Percentiles rank a stretch among this genome's conserved stretches.
Conservation (phyloP, 2,888 invertebrate genomes). For the Cataglyphis cursor region DNA sequence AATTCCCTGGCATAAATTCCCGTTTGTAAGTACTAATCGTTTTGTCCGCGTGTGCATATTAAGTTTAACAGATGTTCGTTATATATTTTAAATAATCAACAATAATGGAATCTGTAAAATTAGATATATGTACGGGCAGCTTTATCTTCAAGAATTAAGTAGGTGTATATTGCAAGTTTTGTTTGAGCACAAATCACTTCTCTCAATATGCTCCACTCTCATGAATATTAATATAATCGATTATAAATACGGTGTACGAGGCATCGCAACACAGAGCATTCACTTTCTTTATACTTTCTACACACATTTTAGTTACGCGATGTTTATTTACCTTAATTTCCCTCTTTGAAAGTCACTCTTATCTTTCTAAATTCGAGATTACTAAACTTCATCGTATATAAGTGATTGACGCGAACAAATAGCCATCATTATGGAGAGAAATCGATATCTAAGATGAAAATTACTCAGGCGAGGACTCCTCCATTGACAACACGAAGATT, state of each 20-base stretch:
- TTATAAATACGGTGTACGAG: neutral
- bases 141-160: neutral
- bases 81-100: neutral
- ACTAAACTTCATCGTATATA: neutral
- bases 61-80: neutral
- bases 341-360: neutral
- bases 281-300: neutral
- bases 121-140: neutral
- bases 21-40: neutral
- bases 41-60: neutral
- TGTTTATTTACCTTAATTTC: constrained; percentile 13
- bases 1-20: neutral
- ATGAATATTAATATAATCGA: constrained; percentile 20
- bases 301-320: neutral
- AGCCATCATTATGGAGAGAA: neutral
- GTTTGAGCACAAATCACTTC: constrained; percentile 13
- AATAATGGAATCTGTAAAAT: too few species aligned
- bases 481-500: neutral
- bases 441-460: constrained; percentile 27
- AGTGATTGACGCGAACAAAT: neutral
- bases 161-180: constrained; percentile 4
- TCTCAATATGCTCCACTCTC: neutral
- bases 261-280: neutral
- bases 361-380: neutral
- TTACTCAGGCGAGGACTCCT: neutral